Percentiles rank a stretch among this genome's conserved stretches.
These are phyloP conservation scores for Rhinogobius similis DNA, from an alignment of 2,113 vertebrate genomes.

Conservation along the genomic window DNA sequence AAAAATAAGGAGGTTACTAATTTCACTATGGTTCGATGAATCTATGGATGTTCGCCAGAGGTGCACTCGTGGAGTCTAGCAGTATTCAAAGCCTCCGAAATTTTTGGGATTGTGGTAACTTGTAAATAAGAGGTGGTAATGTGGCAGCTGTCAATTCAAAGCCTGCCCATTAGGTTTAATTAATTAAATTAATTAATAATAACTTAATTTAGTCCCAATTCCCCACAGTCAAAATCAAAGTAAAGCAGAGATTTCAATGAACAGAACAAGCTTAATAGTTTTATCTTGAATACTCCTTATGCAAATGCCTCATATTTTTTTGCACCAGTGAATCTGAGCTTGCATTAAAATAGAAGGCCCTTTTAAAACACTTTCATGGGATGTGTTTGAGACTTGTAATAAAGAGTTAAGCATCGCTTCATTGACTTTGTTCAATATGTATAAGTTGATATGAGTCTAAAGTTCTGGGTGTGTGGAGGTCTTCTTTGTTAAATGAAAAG, in stretches of 20 bases:
- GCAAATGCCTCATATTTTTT: conserved; percentile 3
- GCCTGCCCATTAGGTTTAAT: conserved; percentile 12
- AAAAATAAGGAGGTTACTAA: too few relatives aligned
- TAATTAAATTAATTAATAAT: too few relatives aligned
- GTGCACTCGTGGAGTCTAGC: too few relatives aligned
- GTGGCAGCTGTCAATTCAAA: conserved; percentile 14
- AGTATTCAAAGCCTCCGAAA: neutral
- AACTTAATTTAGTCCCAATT: conserved; percentile 13
- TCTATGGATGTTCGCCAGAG: too few relatives aligned
- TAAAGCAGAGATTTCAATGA: conserved; percentile 9
- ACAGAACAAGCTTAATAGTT: conserved; percentile 23
- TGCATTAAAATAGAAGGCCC: conserved; percentile 29
- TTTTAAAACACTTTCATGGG: conserved; percentile 18
- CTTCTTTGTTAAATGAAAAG: conserved; percentile 43
- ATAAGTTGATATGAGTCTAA: conserved; percentile 55
- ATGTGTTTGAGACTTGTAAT: conserved; percentile 46
- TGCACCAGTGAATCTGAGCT: conserved; percentile 18
- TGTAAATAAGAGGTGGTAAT: too few relatives aligned
- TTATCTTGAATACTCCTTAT: conserved; percentile 24
- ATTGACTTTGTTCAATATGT: conserved; percentile 51
- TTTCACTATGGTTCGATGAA: too few relatives aligned
- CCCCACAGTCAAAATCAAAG: conserved; percentile 17
- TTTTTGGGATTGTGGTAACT: neutral
- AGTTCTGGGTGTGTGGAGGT: conserved; percentile 48
- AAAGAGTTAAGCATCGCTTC: conserved; percentile 42